These are phyloP conservation scores for Xiphophorus hellerii DNA, from an alignment of 2,113 vertebrate genomes.

Conservation along the genomic window DNA sequence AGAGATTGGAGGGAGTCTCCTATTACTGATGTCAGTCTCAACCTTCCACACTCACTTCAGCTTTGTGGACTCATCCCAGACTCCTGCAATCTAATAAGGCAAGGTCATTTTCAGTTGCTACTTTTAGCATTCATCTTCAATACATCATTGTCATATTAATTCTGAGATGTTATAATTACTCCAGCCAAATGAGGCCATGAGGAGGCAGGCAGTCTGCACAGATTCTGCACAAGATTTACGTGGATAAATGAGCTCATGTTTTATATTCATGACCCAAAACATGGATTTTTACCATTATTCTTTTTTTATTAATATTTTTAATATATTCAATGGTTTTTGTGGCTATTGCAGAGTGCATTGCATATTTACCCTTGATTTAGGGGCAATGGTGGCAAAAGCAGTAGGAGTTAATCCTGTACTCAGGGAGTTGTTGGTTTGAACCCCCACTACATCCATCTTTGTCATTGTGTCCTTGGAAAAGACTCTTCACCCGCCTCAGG, in stretches of 20 bases:
- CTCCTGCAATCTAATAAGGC: conserved; percentile 13
- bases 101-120: conserved; percentile 24
- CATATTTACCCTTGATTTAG: too few species aligned
- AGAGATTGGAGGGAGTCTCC: conserved; percentile 1
- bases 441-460: too few species aligned
- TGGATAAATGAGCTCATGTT: not conserved
- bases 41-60: conserved; percentile 16
- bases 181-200: conserved; percentile 24
- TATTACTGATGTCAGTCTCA: conserved; percentile 27
- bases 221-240: not conserved
- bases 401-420: too few species aligned
- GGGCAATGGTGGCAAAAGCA: too few species aligned
- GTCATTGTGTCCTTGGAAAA: too few species aligned
- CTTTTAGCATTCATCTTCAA: conserved; percentile 39
- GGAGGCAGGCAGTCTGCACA: not conserved
- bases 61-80: conserved; percentile 8
- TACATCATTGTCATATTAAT: conserved; percentile 31
- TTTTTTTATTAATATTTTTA: too few species aligned
- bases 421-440: too few species aligned
- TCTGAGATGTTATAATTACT: conserved; percentile 29
- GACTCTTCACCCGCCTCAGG: too few species aligned
- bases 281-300: too few species aligned
- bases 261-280: too few species aligned
- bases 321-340: too few species aligned
- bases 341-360: too few species aligned